Conservation (phyloP, 2,797 vertebrate species). For the Mareca strepera region DNA sequence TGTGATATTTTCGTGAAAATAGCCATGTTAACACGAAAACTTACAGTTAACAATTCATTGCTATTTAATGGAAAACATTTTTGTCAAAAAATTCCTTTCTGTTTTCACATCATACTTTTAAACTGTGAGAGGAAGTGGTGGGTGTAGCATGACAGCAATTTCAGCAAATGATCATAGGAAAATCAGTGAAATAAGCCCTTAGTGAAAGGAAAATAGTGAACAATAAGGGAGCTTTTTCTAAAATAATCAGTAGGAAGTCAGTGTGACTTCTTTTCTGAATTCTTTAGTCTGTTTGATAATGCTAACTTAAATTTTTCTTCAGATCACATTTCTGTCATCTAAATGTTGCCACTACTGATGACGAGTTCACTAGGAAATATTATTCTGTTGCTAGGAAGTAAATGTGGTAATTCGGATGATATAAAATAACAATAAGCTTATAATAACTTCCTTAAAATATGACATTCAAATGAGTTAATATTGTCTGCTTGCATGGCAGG, state of each 20-base stretch:
- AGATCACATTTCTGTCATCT: background rate
- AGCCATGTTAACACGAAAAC: background rate
- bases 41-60: background rate
- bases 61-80: background rate
- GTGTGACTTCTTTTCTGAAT: background rate
- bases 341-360: background rate
- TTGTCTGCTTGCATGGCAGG: background rate
- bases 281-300: background rate
- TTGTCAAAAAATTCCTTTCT: background rate
- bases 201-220: background rate
- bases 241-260: background rate
- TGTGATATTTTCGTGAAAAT: background rate
- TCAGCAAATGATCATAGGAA: background rate
- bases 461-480: background rate
- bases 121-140: background rate
- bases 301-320: background rate
- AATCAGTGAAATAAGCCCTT: background rate
- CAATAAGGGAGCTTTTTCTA: background rate
- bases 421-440: background rate
- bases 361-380: constrained; percentile 14
- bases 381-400: constrained; percentile 36
- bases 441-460: background rate
- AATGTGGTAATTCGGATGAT: background rate
- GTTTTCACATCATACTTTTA: background rate
- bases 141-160: background rate